A percentile compares a stretch with the other conserved stretches of the same genome.
Conservation (phyloP, 2,888 invertebrate species). For the Euphydryas editha region DNA sequence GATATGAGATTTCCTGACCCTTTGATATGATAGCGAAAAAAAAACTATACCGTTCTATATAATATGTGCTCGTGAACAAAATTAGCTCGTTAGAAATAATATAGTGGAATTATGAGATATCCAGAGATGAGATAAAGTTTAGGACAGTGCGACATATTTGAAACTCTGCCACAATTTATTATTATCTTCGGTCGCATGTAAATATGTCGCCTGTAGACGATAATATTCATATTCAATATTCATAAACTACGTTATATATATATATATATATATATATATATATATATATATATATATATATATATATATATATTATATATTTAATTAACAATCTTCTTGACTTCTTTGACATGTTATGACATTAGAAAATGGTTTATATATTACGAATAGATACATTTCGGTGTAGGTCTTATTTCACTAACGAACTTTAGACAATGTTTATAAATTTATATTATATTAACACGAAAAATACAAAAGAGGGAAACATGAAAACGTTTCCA, state of each 20-base stretch:
- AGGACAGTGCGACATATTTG: conserved; percentile 80
- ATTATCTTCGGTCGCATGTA: conserved; percentile 67
- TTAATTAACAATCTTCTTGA: too few species aligned
- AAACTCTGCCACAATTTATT: conserved; percentile 81
- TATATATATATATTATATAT: too few species aligned
- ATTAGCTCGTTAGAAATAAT: conserved; percentile 25
- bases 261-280: neutral
- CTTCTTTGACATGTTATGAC: too few species aligned
- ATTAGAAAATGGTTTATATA: too few species aligned
- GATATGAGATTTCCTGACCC: too few species aligned
- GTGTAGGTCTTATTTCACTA: too few species aligned
- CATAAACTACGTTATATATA: conserved; percentile 17
- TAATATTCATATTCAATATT: conserved; percentile 36
- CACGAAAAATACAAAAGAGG: too few species aligned
- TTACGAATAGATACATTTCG: too few species aligned
- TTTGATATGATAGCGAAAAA: too few species aligned
- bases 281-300: too few species aligned
- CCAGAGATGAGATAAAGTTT: conserved; percentile 61
- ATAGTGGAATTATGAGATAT: conserved; percentile 60
- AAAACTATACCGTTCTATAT: neutral
- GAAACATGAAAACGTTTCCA: neutral
- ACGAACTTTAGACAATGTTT: too few species aligned
- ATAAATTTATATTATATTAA: too few species aligned
- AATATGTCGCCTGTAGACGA: conserved; percentile 59
- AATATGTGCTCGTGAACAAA: neutral